Evolutionary conservation across 2,888 invertebrate genomes (phyloP).

Genomic region (Drepana falcataria): DNA sequence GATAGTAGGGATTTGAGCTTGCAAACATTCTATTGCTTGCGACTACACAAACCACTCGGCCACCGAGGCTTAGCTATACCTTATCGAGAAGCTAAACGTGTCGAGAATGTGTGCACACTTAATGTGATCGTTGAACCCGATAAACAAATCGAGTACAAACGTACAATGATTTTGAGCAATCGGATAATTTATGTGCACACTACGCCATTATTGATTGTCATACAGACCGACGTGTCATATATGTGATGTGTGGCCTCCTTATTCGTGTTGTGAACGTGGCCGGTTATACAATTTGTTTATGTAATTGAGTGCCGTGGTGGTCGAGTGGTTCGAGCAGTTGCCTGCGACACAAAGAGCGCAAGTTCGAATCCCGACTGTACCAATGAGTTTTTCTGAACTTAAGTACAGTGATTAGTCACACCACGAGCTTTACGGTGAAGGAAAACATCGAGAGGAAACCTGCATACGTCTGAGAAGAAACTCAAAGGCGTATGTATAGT

Average conservation of each 20-base stretch:
- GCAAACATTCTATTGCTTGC: background rate
- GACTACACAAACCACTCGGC: background rate
- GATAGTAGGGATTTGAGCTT: too few species aligned
- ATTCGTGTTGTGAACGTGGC: background rate
- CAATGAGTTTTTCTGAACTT: too few species aligned
- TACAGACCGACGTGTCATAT: background rate
- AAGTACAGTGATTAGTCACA: too few species aligned
- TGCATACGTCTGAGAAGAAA: too few species aligned
- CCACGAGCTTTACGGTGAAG: too few species aligned
- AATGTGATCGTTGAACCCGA: conserved; percentile 15
- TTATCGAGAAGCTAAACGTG: background rate
- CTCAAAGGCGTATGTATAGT: too few species aligned
- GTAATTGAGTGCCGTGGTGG: background rate
- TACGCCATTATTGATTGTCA: conserved; percentile 3
- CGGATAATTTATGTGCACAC: conserved; percentile 13
- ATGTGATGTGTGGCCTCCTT: background rate
- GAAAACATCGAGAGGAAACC: too few species aligned
- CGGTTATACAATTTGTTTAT: background rate
- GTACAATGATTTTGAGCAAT: conserved; percentile 8
- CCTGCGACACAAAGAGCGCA: too few species aligned
- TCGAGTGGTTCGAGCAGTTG: too few species aligned
- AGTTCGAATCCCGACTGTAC: too few species aligned
- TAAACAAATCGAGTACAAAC: conserved; percentile 11
- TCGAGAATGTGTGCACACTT: conserved; percentile 1
- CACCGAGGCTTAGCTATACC: background rate